A percentile compares a stretch with the other conserved stretches of the same genome.
phyloP scores from a whole-genome alignment of 2,113 vertebrate genomes.

The Rhinoderma darwinii region DNA sequence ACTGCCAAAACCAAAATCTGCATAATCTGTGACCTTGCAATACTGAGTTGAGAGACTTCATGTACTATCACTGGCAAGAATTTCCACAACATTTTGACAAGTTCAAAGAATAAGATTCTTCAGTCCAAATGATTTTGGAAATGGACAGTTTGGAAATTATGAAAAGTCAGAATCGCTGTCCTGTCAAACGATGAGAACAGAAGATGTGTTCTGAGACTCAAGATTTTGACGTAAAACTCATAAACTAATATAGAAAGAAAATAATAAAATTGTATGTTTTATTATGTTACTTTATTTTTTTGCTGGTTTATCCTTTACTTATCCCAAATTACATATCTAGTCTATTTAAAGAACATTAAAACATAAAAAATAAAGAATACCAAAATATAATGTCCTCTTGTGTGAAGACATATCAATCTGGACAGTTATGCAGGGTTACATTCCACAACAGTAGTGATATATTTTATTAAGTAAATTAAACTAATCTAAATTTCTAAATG shows the following conservation, averaged over 20 bases:
- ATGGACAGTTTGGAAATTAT: slow-evolving; percentile 6
- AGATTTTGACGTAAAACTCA: not conserved
- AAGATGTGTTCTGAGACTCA: not conserved
- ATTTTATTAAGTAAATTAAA: too few relatives aligned
- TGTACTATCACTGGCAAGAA: not conserved
- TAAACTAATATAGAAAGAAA: not conserved
- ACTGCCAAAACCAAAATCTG: not conserved
- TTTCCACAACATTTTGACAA: slow-evolving; percentile 1
- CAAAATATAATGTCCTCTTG: too few relatives aligned
- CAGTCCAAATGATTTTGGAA: not conserved
- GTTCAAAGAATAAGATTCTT: not conserved
- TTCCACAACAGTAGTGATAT: too few relatives aligned
- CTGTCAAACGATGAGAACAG: not conserved
- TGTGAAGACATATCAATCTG: not conserved
- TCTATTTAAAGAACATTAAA: not conserved
- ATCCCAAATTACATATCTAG: not conserved
- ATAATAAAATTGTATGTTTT: not conserved
- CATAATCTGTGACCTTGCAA: slow-evolving; percentile 20
- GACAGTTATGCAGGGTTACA: too few relatives aligned
- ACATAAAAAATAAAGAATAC: too few relatives aligned
- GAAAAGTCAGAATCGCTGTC: not conserved
- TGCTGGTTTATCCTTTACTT: not conserved
- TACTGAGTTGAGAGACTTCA: not conserved
- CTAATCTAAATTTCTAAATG: too few relatives aligned
- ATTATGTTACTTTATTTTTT: not conserved